Percentiles rank a stretch among this genome's conserved stretches.
Conservation (phyloP, 2,888 invertebrate species). For the Pollenia amentaria region DNA sequence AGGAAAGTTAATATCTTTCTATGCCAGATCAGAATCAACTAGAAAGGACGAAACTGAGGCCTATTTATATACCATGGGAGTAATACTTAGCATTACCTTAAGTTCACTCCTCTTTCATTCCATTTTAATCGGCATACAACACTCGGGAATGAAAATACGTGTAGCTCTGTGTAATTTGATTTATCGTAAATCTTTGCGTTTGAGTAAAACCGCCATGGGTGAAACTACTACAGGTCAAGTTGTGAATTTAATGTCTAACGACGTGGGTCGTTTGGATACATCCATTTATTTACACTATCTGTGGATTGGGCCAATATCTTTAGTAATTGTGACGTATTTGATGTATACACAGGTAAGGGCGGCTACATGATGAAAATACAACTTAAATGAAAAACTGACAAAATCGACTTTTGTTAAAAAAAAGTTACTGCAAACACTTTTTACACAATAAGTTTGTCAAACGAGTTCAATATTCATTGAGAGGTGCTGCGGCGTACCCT, state of each 20-base stretch:
- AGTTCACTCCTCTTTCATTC: conserved; percentile 93
- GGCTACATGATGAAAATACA: no score
- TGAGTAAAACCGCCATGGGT: conserved; percentile 90
- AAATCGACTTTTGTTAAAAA: no score
- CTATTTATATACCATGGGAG: conserved; percentile 90
- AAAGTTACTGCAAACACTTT: no score
- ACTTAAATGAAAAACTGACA: no score
- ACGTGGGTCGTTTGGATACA: conserved; percentile 89
- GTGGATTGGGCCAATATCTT: conserved; percentile 95
- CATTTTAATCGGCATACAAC: conserved; percentile 90
- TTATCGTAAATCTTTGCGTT: conserved; percentile 88
- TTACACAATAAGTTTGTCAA: no score
- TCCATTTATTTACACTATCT: conserved; percentile 94
- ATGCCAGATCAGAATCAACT: conserved; percentile 77
- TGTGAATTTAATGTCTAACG: conserved; percentile 97
- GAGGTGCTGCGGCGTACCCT: no score
- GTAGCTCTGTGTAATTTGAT: conserved; percentile 89
- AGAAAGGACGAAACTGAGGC: conserved; percentile 85
- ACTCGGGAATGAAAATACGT: conserved; percentile 89
- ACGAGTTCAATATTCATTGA: no score
- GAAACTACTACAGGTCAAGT: conserved; percentile 90
- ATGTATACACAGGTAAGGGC: conserved; percentile 85
- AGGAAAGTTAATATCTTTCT: conserved; percentile 87
- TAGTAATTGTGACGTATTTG: conserved; percentile 90
- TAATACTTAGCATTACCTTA: conserved; percentile 89